phyloP scores from a whole-genome alignment of 2,113 vertebrate genomes.

The Sinocyclocheilus anshuiensis region DNA sequence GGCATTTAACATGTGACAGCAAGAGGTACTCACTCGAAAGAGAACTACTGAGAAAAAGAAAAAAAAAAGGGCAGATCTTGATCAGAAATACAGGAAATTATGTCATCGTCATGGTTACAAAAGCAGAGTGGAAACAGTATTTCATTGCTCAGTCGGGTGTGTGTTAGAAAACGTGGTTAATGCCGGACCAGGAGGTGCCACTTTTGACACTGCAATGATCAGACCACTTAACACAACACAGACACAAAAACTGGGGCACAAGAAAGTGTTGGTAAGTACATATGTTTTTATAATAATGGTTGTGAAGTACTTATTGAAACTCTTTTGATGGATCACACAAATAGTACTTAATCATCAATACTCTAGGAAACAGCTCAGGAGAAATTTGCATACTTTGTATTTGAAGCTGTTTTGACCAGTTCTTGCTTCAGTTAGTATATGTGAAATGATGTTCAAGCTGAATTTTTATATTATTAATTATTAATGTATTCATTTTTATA shows the following conservation, averaged over 20 bases:
- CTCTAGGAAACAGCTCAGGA: not conserved
- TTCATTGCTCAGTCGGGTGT: conserved; percentile 44
- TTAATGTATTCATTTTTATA: not conserved
- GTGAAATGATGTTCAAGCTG: not conserved
- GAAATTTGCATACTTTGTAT: not conserved
- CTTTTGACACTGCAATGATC: conserved; percentile 46
- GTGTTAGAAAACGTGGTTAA: conserved; percentile 47
- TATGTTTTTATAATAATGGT: not conserved
- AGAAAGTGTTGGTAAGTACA: conserved; percentile 49
- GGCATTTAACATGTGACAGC: not conserved
- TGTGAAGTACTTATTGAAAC: not conserved
- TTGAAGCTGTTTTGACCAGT: not conserved
- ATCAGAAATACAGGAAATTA: conserved; percentile 72
- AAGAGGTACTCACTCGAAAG: not conserved
- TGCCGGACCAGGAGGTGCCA: conserved; percentile 35
- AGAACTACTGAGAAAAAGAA: conserved; percentile 25
- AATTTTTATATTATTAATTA: not conserved
- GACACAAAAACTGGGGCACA: conserved; percentile 10
- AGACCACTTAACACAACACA: conserved; percentile 39
- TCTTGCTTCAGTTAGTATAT: not conserved
- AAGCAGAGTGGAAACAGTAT: conserved; percentile 53
- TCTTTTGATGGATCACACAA: not conserved
- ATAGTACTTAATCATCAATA: not conserved
- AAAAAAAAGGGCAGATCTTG: conserved; percentile 33
- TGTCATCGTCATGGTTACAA: conserved; percentile 71